Evolutionary conservation across 1,140 invertebrate species (phyloP).

Genomic region (Hyphantria cunea): DNA sequence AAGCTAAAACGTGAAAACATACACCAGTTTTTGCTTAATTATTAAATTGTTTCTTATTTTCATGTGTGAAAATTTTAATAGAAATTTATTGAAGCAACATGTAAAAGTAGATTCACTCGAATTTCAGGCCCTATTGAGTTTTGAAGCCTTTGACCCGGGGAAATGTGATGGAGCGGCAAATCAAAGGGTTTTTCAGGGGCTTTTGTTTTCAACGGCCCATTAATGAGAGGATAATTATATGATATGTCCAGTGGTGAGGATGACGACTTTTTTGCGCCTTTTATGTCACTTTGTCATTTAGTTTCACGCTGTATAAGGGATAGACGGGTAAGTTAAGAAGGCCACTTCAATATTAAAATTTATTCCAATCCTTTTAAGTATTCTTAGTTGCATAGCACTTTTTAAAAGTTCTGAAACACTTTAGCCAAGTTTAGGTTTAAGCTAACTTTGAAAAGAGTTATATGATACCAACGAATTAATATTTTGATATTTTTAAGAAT

Average conservation of each 20-base stretch:
- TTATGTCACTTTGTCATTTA: slow-evolving; percentile 14
- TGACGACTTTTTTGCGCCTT: slow-evolving; percentile 17
- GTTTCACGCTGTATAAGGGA: not conserved
- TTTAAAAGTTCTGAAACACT: too few species aligned
- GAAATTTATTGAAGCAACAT: slow-evolving; percentile 31
- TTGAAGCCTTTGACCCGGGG: slow-evolving; percentile 56
- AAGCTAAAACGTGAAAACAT: too few species aligned
- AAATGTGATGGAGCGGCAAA: slow-evolving; percentile 74
- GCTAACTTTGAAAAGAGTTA: too few species aligned
- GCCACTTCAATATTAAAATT: too few species aligned
- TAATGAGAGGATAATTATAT: slow-evolving; percentile 64
- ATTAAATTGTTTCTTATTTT: slow-evolving; percentile 9
- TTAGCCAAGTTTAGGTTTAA: too few species aligned
- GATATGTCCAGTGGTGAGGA: slow-evolving; percentile 44
- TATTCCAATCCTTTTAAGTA: too few species aligned
- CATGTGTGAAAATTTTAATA: slow-evolving; percentile 26
- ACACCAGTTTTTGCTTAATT: too few species aligned
- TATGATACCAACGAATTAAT: too few species aligned
- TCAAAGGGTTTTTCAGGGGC: slow-evolving; percentile 72
- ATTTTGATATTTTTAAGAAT: too few species aligned
- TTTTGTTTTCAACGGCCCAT: slow-evolving; percentile 59
- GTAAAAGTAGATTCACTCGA: slow-evolving; percentile 43
- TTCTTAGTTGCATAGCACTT: too few species aligned
- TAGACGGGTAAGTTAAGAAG: not conserved
- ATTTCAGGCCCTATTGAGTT: slow-evolving; percentile 66